Percentiles rank a stretch among this genome's conserved stretches.
Evolutionary conservation across 2,113 vertebrate genomes (phyloP).

Genomic region (Alectura lathami): DNA sequence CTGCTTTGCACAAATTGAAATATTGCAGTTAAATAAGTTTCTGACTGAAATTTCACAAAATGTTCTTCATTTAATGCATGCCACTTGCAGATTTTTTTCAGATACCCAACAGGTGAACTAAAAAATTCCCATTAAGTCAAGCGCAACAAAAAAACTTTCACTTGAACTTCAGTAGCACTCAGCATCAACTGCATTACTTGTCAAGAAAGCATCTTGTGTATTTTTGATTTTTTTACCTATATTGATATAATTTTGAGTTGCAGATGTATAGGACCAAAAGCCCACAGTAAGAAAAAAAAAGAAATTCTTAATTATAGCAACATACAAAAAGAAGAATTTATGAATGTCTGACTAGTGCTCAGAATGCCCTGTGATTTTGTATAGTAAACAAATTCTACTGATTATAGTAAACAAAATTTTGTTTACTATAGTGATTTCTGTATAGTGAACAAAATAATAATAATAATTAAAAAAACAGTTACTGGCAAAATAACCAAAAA

Average conservation of each 20-base stretch:
- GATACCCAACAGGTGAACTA: fast-evolving
- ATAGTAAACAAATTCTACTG: background rate
- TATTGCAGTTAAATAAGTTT: background rate
- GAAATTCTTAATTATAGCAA: background rate
- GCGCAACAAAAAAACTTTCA: background rate
- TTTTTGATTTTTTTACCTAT: background rate
- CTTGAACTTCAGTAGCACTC: background rate
- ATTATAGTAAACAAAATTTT: background rate
- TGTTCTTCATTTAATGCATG: background rate
- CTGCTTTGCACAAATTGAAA: background rate
- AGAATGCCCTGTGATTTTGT: background rate
- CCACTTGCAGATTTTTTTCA: background rate
- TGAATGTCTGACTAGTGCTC: background rate
- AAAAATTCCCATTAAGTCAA: background rate
- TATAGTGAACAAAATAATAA: background rate
- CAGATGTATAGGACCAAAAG: background rate
- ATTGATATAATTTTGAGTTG: background rate
- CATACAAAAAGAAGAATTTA: background rate
- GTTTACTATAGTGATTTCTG: too few relatives aligned
- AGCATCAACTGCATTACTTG: background rate
- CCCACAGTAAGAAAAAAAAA: background rate
- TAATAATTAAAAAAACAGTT: too few relatives aligned
- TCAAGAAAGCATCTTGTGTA: background rate
- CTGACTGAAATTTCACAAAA: background rate
- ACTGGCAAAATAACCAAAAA: background rate